Conservation (phyloP, 2,888 invertebrate species). For the Neoitamus cyanurus region DNA sequence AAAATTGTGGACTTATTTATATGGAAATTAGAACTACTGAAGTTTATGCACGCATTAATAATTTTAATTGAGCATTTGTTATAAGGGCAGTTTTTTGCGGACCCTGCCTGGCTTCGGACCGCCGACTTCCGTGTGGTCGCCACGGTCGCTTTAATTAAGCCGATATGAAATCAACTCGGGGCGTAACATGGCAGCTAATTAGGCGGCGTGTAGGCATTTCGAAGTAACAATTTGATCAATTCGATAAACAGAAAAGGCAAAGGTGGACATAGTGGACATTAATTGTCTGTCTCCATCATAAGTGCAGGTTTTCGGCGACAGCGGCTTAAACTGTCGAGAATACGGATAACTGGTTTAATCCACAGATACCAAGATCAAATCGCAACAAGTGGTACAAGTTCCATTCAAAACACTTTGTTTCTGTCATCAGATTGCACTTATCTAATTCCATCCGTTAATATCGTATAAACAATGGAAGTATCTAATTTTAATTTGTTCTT, state of each 20-base stretch:
- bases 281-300: background rate
- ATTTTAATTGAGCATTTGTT: conserved; percentile 29
- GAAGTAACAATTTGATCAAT: background rate
- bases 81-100: background rate
- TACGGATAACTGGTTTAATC: background rate
- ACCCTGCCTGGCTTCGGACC: background rate
- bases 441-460: no score
- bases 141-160: background rate
- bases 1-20: conserved; percentile 42
- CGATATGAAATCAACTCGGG: conserved; percentile 3
- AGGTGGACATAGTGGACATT: background rate
- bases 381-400: background rate
- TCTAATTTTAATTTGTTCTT: no score
- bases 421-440: background rate
- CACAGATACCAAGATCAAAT: background rate
- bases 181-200: conserved; percentile 32
- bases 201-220: conserved; percentile 3
- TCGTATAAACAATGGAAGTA: no score
- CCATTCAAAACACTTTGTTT: background rate
- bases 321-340: background rate
- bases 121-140: conserved; percentile 33
- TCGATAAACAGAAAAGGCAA: background rate
- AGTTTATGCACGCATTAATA: conserved; percentile 34
- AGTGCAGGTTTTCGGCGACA: background rate
- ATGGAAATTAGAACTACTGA: conserved; percentile 43